Percentiles rank a stretch among this genome's conserved stretches.
Evolutionary conservation across 1,140 invertebrate species (phyloP).

Genomic region (Parapsyche elsis): DNA sequence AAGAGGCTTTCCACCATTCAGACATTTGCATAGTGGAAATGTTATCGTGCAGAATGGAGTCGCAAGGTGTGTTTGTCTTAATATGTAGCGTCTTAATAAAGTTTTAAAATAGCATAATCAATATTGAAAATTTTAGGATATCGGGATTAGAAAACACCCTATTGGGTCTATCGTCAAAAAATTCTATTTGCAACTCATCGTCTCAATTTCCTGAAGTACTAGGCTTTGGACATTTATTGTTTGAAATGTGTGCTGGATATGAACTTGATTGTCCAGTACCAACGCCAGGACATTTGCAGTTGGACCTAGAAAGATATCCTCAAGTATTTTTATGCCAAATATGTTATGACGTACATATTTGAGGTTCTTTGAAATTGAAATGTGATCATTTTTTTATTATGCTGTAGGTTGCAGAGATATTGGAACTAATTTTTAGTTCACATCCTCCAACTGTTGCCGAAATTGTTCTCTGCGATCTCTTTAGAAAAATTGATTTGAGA

Average conservation of each 20-base stretch:
- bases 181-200: constrained; percentile 54
- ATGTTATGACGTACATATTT: not conserved
- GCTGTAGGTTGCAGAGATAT: constrained; percentile 78
- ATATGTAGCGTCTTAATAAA: no score
- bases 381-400: not conserved
- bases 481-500: constrained; percentile 86
- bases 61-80: constrained; percentile 67
- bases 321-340: constrained; percentile 67
- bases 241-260: constrained; percentile 90
- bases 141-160: constrained; percentile 87
- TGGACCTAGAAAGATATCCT: constrained; percentile 79
- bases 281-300: constrained; percentile 74
- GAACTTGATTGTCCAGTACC: constrained; percentile 81
- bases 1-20: constrained; percentile 86
- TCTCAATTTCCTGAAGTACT: constrained; percentile 74
- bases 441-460: constrained; percentile 79
- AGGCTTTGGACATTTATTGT: constrained; percentile 85
- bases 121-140: constrained; percentile 66
- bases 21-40: constrained; percentile 90
- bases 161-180: constrained; percentile 78
- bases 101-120: no score
- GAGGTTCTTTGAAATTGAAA: no score
- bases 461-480: constrained; percentile 83
- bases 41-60: constrained; percentile 91
- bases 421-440: constrained; percentile 84